Conservation (phyloP, 2,113 vertebrate genomes). For the Rhadina sibilatrix region DNA sequence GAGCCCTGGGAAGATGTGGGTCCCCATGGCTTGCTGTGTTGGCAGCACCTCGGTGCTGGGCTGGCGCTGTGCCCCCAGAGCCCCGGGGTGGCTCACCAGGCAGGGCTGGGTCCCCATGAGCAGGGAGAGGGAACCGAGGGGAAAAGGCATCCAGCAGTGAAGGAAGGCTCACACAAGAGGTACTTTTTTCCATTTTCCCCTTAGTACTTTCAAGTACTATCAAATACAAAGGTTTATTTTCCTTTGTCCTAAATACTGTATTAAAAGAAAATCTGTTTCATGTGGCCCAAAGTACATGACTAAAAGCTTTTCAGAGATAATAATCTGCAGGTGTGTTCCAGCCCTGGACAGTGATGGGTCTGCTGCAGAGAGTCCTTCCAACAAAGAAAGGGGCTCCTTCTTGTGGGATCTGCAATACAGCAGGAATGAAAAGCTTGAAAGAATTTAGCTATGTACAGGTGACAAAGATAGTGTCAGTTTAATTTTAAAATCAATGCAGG, state of each 20-base stretch:
- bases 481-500: not conserved
- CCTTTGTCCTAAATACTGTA: not conserved
- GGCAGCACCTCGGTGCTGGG: not conserved
- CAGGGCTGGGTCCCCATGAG: not conserved
- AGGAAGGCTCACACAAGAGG: not conserved
- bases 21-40: fast-evolving
- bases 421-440: not conserved
- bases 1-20: not conserved
- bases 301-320: not conserved
- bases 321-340: not conserved
- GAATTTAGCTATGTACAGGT: not conserved
- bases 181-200: not conserved
- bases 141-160: not conserved
- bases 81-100: fast-evolving
- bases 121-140: not conserved
- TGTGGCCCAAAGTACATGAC: not conserved
- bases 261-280: not conserved
- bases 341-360: not conserved
- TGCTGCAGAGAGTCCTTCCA: not conserved
- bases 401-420: not conserved
- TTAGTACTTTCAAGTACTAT: not conserved
- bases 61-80: fast-evolving
- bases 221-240: not conserved
- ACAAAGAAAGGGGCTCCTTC: not conserved
- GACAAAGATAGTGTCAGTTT: not conserved